A percentile compares a stretch with the other conserved stretches of the same genome.
phyloP scores from a whole-genome alignment of 2,797 vertebrate species.

The Sebastes jordani region DNA sequence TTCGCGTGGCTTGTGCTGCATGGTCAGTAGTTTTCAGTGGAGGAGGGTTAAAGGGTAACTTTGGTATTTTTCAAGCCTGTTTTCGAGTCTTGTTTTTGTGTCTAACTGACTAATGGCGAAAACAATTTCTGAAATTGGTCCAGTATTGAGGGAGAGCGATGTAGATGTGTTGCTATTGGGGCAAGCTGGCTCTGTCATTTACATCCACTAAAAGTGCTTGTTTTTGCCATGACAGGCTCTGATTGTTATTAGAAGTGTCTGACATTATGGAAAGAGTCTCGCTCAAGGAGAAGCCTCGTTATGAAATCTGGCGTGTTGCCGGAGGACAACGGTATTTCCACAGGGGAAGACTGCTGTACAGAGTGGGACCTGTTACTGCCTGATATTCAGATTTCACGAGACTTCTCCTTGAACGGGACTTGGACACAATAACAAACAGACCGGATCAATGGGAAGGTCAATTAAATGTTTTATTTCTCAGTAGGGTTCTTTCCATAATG shows the following conservation, averaged over 20 bases:
- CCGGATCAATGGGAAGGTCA: too few relatives aligned
- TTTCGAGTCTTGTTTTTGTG: neutral
- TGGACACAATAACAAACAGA: too few relatives aligned
- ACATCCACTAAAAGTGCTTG: neutral
- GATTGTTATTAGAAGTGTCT: neutral
- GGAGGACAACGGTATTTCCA: too few relatives aligned
- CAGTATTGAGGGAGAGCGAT: neutral
- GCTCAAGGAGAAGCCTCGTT: neutral
- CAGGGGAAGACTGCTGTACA: too few relatives aligned
- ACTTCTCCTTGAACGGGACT: too few relatives aligned
- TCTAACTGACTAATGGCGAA: neutral
- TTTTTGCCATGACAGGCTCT: neutral
- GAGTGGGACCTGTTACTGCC: neutral
- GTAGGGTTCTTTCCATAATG: too few relatives aligned
- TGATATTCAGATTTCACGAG: neutral
- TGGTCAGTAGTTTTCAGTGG: slow-evolving; percentile 3
- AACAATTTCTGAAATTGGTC: neutral
- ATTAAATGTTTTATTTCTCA: too few relatives aligned
- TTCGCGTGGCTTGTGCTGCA: slow-evolving; percentile 29
- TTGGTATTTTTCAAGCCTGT: neutral
- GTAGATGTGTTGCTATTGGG: neutral
- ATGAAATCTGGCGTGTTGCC: too few relatives aligned
- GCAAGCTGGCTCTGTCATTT: neutral
- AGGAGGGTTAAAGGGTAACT: neutral
- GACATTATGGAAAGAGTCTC: neutral